Evolutionary conservation across 2,797 vertebrate species (phyloP).

Genomic region (Pseudopleuronectes americanus): DNA sequence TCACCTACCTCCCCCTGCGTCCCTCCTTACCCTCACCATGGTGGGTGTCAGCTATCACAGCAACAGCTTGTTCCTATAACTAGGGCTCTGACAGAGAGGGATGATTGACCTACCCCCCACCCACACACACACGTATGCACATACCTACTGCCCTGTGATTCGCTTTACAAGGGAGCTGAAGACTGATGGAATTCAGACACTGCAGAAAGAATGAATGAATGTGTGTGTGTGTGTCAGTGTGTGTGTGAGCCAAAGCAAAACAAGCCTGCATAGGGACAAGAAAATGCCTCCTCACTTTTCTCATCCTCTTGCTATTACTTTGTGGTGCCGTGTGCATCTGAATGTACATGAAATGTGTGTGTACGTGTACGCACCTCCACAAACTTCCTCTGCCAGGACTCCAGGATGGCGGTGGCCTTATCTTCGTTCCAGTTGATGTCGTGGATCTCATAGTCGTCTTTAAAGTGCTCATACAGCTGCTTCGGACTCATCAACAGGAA

Average conservation of each 20-base stretch:
- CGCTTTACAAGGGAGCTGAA: constrained; percentile 82
- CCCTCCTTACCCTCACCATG: constrained; percentile 57
- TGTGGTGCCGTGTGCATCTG: background rate
- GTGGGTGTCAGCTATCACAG: constrained; percentile 87
- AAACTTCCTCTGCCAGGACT: constrained; percentile 97
- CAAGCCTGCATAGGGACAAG: constrained; percentile 45
- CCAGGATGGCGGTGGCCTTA: constrained; percentile 93
- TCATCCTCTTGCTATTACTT: constrained; percentile 3
- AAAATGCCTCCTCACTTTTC: constrained; percentile 42
- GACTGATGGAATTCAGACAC: constrained; percentile 83
- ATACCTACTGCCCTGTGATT: constrained; percentile 67
- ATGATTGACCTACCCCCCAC: constrained; percentile 74
- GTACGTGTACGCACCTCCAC: constrained; percentile 87
- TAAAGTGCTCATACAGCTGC: constrained; percentile 97
- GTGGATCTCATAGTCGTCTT: constrained; percentile 97
- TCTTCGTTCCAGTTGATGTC: constrained; percentile 99
- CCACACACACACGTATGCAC: constrained; percentile 33
- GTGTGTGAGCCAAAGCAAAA: constrained; percentile 51
- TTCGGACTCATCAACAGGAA: constrained; percentile 98
- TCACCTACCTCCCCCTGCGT: constrained; percentile 26
- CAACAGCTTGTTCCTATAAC: constrained; percentile 90
- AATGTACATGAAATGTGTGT: constrained; percentile 1
- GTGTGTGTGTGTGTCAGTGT: constrained; percentile 14
- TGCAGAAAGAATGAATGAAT: constrained; percentile 36
- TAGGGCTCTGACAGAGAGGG: constrained; percentile 82